These are phyloP conservation scores for Ephestia elutella DNA, from an alignment of 1,140 invertebrate species.

Conservation along the genomic window DNA sequence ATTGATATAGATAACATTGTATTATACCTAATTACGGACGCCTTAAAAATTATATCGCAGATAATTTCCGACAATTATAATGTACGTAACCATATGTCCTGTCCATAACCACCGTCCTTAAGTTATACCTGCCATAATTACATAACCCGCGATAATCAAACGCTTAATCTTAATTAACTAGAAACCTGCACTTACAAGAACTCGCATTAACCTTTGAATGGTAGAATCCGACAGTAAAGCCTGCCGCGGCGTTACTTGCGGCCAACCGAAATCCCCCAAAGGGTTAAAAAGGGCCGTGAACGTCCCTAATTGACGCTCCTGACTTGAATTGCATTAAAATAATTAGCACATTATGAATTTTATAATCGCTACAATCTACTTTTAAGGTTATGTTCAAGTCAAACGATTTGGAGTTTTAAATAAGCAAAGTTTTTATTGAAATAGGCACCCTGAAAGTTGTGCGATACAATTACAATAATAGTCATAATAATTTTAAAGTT, in stretches of 20 bases:
- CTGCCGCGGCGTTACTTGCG: slow-evolving; percentile 11
- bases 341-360: slow-evolving; percentile 10
- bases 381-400: slow-evolving; percentile 6
- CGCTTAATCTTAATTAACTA: slow-evolving; percentile 23
- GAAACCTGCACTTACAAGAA: slow-evolving; percentile 15
- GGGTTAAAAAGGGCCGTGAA: slow-evolving; percentile 11
- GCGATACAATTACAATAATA: too few relatives aligned
- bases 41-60: too few relatives aligned
- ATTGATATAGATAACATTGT: too few relatives aligned
- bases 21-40: too few relatives aligned
- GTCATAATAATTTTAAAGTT: too few relatives aligned
- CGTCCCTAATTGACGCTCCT: slow-evolving; percentile 11
- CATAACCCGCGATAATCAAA: slow-evolving; percentile 4
- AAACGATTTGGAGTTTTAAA: not conserved
- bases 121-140: too few relatives aligned
- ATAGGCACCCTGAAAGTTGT: too few relatives aligned
- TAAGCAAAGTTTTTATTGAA: slow-evolving; percentile 1
- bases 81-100: not conserved
- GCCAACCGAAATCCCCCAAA: slow-evolving; percentile 9
- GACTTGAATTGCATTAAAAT: slow-evolving; percentile 24
- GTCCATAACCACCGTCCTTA: too few relatives aligned
- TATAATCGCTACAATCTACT: slow-evolving; percentile 5
- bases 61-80: not conserved
- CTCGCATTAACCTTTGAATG: slow-evolving; percentile 20
- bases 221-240: slow-evolving; percentile 11